Evolutionary conservation across 2,797 vertebrate species (phyloP).

Genomic region (Hemitrygon akajei): DNA sequence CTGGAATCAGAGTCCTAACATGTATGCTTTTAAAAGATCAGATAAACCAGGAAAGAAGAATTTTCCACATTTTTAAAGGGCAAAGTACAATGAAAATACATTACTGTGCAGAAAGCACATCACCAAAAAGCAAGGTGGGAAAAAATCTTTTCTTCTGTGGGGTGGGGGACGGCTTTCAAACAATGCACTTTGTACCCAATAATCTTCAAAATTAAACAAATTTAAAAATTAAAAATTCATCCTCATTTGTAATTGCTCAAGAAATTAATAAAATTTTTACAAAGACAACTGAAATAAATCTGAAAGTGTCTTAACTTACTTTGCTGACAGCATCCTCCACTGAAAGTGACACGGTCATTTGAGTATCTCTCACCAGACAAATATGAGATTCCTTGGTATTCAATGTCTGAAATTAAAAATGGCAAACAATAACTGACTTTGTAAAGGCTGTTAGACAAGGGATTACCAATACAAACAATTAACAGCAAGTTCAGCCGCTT

Average conservation of each 20-base stretch:
- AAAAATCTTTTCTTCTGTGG: neutral
- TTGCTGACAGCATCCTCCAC: conserved; percentile 77
- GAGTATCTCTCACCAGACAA: conserved; percentile 80
- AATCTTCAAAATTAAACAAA: neutral
- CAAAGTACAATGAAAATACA: neutral
- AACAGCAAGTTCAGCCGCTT: neutral
- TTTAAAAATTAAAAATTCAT: too few relatives aligned
- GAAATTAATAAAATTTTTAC: neutral
- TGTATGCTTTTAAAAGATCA: neutral
- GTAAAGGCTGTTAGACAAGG: neutral
- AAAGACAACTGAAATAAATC: neutral
- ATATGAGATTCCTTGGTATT: conserved; percentile 76
- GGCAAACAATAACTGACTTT: neutral
- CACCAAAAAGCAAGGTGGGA: neutral
- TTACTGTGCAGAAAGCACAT: too few relatives aligned
- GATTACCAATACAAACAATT: neutral
- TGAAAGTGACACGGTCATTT: conserved; percentile 72
- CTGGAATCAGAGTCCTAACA: too few relatives aligned
- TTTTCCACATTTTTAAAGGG: neutral
- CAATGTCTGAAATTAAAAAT: conserved; percentile 54
- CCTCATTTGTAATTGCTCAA: neutral
- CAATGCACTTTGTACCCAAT: neutral
- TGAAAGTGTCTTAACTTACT: conserved; percentile 58
- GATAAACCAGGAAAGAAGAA: neutral
- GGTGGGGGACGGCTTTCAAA: neutral